Conservation (phyloP, 2,113 vertebrate species). For the Labeo catla region DNA sequence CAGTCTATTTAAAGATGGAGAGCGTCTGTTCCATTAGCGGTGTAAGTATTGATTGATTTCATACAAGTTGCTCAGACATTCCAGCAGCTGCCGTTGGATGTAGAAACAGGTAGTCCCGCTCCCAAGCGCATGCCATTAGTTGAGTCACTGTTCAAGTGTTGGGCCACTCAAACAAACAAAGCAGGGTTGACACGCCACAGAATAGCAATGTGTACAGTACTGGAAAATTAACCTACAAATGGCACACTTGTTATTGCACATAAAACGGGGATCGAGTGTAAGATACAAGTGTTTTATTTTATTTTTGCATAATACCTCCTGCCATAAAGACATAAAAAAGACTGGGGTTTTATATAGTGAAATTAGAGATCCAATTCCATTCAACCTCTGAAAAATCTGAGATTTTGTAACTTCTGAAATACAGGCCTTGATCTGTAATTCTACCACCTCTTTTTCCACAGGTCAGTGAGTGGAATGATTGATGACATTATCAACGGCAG, state of each 20-base stretch:
- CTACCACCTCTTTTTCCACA: conserved; percentile 49
- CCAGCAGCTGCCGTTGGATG: not conserved
- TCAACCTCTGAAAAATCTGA: not conserved
- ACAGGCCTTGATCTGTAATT: not conserved
- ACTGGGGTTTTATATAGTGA: not conserved
- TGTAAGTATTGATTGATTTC: not conserved
- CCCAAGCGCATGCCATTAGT: not conserved
- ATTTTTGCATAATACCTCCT: not conserved
- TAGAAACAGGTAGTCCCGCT: not conserved
- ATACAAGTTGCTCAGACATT: not conserved
- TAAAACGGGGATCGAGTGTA: not conserved
- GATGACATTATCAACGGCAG: conserved; percentile 72
- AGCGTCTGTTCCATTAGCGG: not conserved
- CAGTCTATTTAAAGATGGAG: not conserved
- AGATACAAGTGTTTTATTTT: not conserved
- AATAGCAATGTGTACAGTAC: not conserved
- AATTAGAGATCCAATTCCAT: not conserved
- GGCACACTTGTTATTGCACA: not conserved
- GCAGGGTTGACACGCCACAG: not conserved
- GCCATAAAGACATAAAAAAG: not conserved
- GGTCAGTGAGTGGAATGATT: conserved; percentile 70
- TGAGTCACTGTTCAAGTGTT: conserved; percentile 21
- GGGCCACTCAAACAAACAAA: not conserved
- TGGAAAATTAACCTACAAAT: not conserved
- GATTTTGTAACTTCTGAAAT: not conserved